A percentile compares a stretch with the other conserved stretches of the same genome.
These are phyloP conservation scores for Leptinotarsa defecta DNA, from an alignment of 1,140 invertebrate genomes.

Conservation along the genomic window DNA sequence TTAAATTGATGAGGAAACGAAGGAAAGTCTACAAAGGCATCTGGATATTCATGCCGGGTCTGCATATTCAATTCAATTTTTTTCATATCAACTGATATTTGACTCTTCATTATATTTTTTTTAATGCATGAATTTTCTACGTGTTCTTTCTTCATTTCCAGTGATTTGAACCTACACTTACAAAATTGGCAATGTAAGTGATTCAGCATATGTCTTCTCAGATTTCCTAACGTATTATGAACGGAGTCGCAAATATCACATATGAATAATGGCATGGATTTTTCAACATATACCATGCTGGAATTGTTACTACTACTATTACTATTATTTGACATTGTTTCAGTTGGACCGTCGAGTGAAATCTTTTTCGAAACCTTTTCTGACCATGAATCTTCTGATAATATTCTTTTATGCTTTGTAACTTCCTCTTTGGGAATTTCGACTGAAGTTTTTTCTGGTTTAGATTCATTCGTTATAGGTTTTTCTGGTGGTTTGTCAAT, in stretches of 20 bases:
- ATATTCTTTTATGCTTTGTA: constrained; percentile 7
- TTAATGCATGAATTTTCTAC: constrained; percentile 31
- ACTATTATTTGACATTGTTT: background rate
- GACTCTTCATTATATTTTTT: constrained; percentile 32
- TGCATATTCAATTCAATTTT: constrained; percentile 32
- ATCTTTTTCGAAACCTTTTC: background rate
- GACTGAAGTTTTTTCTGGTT: background rate
- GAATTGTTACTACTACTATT: background rate
- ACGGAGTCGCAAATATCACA: constrained; percentile 34
- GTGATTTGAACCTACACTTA: constrained; percentile 32
- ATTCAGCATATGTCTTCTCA: constrained; percentile 34
- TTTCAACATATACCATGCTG: constrained; percentile 12
- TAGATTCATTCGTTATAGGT: background rate
- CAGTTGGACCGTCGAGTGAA: background rate
- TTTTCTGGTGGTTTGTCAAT: too few relatives aligned
- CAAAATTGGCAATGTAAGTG: constrained; percentile 43
- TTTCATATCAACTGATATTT: constrained; percentile 24
- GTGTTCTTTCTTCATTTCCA: constrained; percentile 33
- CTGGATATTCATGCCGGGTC: constrained; percentile 34
- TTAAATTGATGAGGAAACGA: background rate
- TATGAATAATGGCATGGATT: constrained; percentile 26
- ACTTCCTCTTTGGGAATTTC: background rate
- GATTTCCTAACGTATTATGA: constrained; percentile 24
- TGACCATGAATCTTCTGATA: background rate
- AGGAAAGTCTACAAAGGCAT: constrained; percentile 28